Conservation (phyloP, 2,888 invertebrate genomes). For the Drymonia ruficornis region DNA sequence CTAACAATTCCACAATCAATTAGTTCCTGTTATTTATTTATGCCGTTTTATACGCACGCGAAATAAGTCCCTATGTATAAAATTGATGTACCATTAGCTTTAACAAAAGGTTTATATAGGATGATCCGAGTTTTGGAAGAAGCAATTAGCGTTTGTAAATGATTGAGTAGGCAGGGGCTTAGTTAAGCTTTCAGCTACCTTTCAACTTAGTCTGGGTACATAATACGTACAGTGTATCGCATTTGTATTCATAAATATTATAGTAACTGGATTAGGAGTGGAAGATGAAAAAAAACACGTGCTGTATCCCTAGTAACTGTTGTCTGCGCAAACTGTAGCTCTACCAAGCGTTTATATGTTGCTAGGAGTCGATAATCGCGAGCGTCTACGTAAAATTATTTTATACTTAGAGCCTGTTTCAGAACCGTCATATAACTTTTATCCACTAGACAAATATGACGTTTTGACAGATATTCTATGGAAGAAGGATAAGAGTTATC, state of each 20-base stretch:
- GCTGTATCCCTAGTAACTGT: neutral
- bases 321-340: no score
- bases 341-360: no score
- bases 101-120: conserved; percentile 49
- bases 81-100: conserved; percentile 42
- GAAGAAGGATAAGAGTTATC: no score
- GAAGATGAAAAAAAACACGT: neutral
- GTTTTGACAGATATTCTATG: no score
- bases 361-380: no score
- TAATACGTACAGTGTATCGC: conserved; percentile 31
- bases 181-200: conserved; percentile 54
- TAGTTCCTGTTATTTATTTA: no score
- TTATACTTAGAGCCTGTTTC: no score
- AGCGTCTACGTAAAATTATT: no score
- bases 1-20: no score
- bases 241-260: conserved; percentile 38
- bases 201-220: conserved; percentile 44
- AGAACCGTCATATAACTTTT: no score
- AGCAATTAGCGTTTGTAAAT: conserved; percentile 73
- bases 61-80: conserved; percentile 31
- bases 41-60: no score
- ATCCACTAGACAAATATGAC: no score
- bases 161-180: conserved; percentile 62
- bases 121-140: conserved; percentile 68
- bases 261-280: conserved; percentile 13